These are phyloP conservation scores for Theodoxus fluviatilis DNA, from an alignment of 2,888 invertebrate species.

Conservation along the genomic window DNA sequence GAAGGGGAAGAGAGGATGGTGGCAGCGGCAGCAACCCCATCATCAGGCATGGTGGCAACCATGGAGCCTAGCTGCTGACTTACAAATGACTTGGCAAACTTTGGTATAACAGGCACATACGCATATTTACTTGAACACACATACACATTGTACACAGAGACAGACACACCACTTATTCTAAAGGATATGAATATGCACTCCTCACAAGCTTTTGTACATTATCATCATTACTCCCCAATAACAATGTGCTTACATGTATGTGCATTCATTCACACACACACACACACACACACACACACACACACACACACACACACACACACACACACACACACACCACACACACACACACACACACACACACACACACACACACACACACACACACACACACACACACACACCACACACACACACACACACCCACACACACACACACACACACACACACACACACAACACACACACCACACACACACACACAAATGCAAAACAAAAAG, in stretches of 20 bases:
- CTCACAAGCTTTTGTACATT: too few relatives aligned
- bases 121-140: conserved; percentile 4
- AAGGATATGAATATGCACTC: too few relatives aligned
- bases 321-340: background rate
- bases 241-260: too few relatives aligned
- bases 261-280: conserved; percentile 2
- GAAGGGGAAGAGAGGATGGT: background rate
- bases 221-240: too few relatives aligned
- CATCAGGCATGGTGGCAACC: too few relatives aligned
- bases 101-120: background rate
- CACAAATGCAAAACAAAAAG: background rate
- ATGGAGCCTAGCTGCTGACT: too few relatives aligned
- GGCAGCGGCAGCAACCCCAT: too few relatives aligned
- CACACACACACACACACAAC: background rate
- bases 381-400: background rate
- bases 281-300: conserved; percentile 13
- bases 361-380: conserved; percentile 8
- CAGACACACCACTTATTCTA: too few relatives aligned
- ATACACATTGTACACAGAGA: too few relatives aligned
- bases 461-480: background rate
- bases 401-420: background rate
- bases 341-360: background rate
- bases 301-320: background rate
- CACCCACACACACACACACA: conserved; percentile 3
- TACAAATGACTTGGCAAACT: too few relatives aligned